Conservation (phyloP, 2,888 invertebrate genomes). For the Athalia cordata region DNA sequence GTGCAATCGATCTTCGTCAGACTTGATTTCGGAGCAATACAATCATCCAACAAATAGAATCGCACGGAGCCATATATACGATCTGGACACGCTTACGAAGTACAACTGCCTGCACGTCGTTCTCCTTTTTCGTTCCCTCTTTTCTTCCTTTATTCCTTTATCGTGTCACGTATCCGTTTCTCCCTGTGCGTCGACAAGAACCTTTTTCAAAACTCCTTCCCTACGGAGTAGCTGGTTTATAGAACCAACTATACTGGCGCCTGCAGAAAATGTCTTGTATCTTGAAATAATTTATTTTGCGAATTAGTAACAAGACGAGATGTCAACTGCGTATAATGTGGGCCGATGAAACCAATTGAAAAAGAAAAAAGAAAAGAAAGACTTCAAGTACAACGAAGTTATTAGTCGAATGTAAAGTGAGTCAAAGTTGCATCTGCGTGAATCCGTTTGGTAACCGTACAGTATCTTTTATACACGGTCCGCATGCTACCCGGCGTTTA, state of each 20-base stretch:
- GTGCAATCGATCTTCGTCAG: slow-evolving; percentile 74
- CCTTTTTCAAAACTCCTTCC: not conserved
- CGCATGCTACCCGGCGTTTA: slow-evolving; percentile 30
- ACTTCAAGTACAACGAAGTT: not conserved
- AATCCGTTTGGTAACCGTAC: not conserved
- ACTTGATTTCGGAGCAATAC: slow-evolving; percentile 73
- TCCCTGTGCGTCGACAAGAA: slow-evolving; percentile 18
- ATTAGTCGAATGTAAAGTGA: not conserved
- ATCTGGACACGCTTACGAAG: slow-evolving; percentile 54
- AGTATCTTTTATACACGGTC: slow-evolving; percentile 9
- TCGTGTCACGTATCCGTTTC: not conserved
- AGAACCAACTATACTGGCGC: too few relatives aligned
- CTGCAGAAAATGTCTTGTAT: too few relatives aligned
- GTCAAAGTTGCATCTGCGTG: slow-evolving; percentile 29
- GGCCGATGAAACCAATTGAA: too few relatives aligned
- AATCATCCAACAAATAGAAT: slow-evolving; percentile 74
- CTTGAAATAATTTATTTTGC: too few relatives aligned
- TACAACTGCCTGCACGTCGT: slow-evolving; percentile 21
- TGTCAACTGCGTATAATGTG: too few relatives aligned
- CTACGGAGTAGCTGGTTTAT: too few relatives aligned
- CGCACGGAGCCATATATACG: slow-evolving; percentile 67
- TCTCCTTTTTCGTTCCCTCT: slow-evolving; percentile 8
- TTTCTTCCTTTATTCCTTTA: slow-evolving; percentile 16
- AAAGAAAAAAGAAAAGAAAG: not conserved
- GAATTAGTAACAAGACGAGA: too few relatives aligned